Evolutionary conservation across 2,888 invertebrate genomes (phyloP).

Genomic region (Rotaria magnacalcarata): DNA sequence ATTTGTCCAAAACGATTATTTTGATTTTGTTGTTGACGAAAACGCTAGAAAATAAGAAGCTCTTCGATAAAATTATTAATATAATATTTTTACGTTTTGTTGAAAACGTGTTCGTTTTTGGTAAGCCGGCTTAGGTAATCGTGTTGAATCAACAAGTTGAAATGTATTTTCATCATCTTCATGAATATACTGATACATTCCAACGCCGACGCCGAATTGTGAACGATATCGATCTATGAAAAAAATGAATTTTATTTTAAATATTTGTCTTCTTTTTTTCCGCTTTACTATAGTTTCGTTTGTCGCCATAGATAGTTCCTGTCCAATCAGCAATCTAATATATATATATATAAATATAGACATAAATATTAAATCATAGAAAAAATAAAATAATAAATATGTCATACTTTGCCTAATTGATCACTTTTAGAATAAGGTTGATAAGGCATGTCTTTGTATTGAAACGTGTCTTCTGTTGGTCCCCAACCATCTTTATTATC

Average conservation of each 20-base stretch:
- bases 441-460: constrained; percentile 92
- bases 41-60: constrained; percentile 50
- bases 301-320: constrained; percentile 81
- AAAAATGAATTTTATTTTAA: constrained; percentile 35
- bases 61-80: background rate
- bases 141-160: constrained; percentile 88
- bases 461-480: constrained; percentile 85
- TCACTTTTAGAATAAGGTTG: constrained; percentile 98
- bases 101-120: constrained; percentile 42
- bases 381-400: constrained; percentile 46
- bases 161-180: constrained; percentile 98
- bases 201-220: constrained; percentile 64
- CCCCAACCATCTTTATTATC: constrained; percentile 85
- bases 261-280: background rate
- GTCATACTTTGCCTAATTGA: constrained; percentile 82
- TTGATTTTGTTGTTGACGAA: constrained; percentile 62
- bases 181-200: constrained; percentile 94
- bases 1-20: constrained; percentile 63
- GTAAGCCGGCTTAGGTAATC: constrained; percentile 36
- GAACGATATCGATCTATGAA: constrained; percentile 57
- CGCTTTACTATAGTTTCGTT: constrained; percentile 71
- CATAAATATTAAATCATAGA: constrained; percentile 46
- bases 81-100: constrained; percentile 38
- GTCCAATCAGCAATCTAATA: constrained; percentile 80
- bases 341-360: too few species aligned